Conservation (phyloP, 2,797 vertebrate species). For the Tadarida brasiliensis region DNA sequence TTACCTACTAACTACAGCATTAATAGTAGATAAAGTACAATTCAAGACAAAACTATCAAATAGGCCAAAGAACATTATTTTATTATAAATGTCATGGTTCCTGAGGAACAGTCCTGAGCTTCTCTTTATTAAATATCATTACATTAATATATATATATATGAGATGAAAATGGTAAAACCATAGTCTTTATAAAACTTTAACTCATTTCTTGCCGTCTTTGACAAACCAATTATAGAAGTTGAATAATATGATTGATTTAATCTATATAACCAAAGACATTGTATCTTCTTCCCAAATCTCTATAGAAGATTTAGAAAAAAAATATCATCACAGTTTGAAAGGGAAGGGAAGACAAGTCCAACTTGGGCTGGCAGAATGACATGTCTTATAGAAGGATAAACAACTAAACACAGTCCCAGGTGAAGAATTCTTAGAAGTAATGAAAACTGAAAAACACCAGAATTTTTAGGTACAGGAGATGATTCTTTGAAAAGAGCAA, state of each 20-base stretch:
- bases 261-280: conserved; percentile 26
- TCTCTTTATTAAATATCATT: conserved; percentile 30
- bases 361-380: neutral
- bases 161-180: neutral
- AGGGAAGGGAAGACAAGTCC: neutral
- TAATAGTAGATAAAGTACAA: neutral
- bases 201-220: neutral
- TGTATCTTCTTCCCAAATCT: neutral
- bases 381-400: neutral
- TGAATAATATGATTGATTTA: neutral
- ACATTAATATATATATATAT: neutral
- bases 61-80: neutral
- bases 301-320: conserved; percentile 35
- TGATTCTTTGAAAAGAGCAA: conserved; percentile 4
- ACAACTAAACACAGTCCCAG: neutral
- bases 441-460: neutral
- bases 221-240: neutral
- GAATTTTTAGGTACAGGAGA: neutral
- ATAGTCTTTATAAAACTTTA: conserved; percentile 39
- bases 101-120: neutral
- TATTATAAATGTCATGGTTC: neutral
- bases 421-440: neutral
- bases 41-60: conserved; percentile 36
- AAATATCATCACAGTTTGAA: neutral
- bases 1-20: neutral